Evolutionary conservation across 2,888 invertebrate species (phyloP), one percentile per base, ranked within the genome.

Genomic region (Drosophila bunnanda): DNA sequence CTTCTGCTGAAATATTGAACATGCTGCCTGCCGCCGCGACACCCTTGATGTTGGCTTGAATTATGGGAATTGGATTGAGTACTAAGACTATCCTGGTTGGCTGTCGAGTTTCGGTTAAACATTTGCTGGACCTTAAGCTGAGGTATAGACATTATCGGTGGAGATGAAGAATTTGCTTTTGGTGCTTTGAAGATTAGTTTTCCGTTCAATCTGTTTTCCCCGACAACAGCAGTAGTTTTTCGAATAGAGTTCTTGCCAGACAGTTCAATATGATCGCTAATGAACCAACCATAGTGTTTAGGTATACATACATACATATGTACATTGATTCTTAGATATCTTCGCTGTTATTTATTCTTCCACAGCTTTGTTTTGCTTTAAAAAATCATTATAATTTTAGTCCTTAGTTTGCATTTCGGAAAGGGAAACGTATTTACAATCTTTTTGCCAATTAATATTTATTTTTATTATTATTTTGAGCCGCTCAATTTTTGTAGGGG

Each of bases 211-310:
- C 70, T 66, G 36, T 68, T 57, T 43, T 79, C 77, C 6, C 50
- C 68, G 9, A 73, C 62, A 4, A 50, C 15, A 22, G 15, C 15
- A 10, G 20, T 59, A 55, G 12, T 41, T 59, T 82, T 77, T 15
- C 59, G 58, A 34, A 59, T 59, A 30, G 65, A 44, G 22, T 52
- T 64, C 30, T 64, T 36, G 13, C 34, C 38, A 12, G 76, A 59
- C 36, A 73, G 46, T 48, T 73, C 70, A 43, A 60, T 68, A 60
- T 68, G 69, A 54, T 58, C 70, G n/a, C 70, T 50, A 86, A 80
- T 17, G 82, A 76, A 20, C 89, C 90, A 55, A 90, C 88, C 90
- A 90, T 90, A 69, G 66, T 77, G 13, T 8, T 30, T 10, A 46
- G 25, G 25, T 25, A 25, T 25, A 25, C 25, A 25, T 25, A 25